phyloP scores from a whole-genome alignment of 2,797 vertebrate species.

The Acanthopagrus latus region DNA sequence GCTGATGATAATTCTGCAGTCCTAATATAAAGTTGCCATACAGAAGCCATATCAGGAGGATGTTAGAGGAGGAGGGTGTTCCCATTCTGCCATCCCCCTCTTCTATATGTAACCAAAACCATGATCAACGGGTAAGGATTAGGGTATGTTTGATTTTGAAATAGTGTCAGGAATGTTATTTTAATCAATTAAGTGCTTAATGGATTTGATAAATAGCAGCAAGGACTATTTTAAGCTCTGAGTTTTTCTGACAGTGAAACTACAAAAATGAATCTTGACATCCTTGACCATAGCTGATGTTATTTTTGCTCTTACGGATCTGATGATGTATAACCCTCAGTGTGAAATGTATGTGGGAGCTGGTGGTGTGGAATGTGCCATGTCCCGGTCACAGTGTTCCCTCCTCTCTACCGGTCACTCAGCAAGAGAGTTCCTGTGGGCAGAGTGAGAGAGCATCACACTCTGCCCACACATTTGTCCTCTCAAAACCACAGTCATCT shows the following conservation, averaged over 20 bases:
- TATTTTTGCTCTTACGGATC: conserved; percentile 62
- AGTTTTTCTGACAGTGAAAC: conserved; percentile 18
- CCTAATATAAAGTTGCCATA: too few species aligned
- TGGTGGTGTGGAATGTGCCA: conserved; percentile 75
- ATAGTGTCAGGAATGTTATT: not conserved
- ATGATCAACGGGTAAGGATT: too few species aligned
- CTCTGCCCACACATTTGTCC: conserved; percentile 81
- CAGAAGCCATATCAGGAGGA: too few species aligned
- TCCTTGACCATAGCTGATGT: conserved; percentile 47
- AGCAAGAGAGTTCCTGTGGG: conserved; percentile 83
- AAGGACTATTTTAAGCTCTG: conserved; percentile 8
- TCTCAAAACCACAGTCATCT: conserved; percentile 75
- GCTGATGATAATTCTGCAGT: too few species aligned
- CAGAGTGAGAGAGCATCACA: conserved; percentile 82
- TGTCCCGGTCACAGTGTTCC: conserved; percentile 82
- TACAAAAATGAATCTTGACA: conserved; percentile 28
- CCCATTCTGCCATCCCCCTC: too few species aligned
- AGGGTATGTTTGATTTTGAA: too few species aligned
- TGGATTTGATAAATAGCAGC: not conserved
- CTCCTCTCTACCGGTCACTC: conserved; percentile 81
- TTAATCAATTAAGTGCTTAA: too few species aligned
- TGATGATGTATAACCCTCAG: conserved; percentile 70
- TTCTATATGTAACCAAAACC: too few species aligned
- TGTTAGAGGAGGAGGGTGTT: too few species aligned
- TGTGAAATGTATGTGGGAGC: conserved; percentile 79